Conservation (phyloP, 2,797 vertebrate species). For the Urocyon cinereoargenteus region DNA sequence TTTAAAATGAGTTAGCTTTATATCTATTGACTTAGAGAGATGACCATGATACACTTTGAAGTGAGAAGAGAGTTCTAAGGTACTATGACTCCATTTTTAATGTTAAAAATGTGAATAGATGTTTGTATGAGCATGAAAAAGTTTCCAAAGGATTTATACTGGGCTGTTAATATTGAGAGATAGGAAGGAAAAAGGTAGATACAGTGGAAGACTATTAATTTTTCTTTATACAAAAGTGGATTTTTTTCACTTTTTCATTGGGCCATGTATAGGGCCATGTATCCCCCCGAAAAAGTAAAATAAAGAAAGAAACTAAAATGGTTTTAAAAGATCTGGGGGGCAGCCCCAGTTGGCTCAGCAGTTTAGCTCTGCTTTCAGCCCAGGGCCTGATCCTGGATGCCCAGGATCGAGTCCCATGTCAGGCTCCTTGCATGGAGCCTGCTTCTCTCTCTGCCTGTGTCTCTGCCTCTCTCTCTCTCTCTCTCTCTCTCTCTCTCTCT, state of each 20-base stretch:
- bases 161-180: background rate
- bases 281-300: background rate
- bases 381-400: no score
- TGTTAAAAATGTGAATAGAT: background rate
- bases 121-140: background rate
- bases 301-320: background rate
- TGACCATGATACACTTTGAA: background rate
- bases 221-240: background rate
- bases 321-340: background rate
- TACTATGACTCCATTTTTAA: background rate
- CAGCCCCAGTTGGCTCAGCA: no score
- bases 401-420: no score
- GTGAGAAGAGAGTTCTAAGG: background rate
- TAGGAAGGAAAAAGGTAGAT: background rate
- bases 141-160: background rate
- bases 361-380: no score
- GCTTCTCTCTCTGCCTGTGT: no score
- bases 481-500: no score
- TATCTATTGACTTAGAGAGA: background rate
- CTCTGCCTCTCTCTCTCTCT: no score
- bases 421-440: no score
- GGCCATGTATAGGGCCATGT: background rate
- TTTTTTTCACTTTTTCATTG: constrained; percentile 41
- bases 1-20: background rate
- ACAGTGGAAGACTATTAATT: background rate